Conservation (phyloP, 2,888 invertebrate species). For the Drosophila phalerata region DNA sequence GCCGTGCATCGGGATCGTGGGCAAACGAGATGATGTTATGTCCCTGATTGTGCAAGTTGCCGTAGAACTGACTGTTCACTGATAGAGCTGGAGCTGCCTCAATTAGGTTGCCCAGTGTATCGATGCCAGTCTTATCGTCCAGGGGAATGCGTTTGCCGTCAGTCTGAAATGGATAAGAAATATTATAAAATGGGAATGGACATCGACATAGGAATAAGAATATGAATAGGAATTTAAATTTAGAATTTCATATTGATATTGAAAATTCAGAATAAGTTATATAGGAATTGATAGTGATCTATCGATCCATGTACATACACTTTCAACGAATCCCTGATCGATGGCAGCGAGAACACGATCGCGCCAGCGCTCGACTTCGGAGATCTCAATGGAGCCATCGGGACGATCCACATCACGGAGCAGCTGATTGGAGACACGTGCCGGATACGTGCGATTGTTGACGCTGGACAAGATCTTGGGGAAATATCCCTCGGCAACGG, state of each 20-base stretch:
- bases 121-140: slow-evolving; percentile 88
- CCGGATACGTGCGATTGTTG: slow-evolving; percentile 90
- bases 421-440: slow-evolving; percentile 88
- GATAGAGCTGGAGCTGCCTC: slow-evolving; percentile 89
- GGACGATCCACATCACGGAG: slow-evolving; percentile 89
- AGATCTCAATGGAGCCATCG: slow-evolving; percentile 86
- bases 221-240: no score
- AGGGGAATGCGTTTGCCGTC: slow-evolving; percentile 73
- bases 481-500: slow-evolving; percentile 92
- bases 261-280: no score
- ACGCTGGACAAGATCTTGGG: slow-evolving; percentile 91
- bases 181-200: background rate
- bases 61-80: slow-evolving; percentile 89
- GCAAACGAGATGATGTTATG: slow-evolving; percentile 91
- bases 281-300: no score
- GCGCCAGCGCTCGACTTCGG: slow-evolving; percentile 91
- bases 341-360: slow-evolving; percentile 91
- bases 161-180: slow-evolving; percentile 43
- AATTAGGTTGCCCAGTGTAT: slow-evolving; percentile 92
- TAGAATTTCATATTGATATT: no score
- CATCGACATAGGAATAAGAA: background rate
- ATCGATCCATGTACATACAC: slow-evolving; percentile 85
- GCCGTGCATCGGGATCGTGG: slow-evolving; percentile 91
- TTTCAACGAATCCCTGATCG: slow-evolving; percentile 88
- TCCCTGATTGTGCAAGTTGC: slow-evolving; percentile 93